Conservation (phyloP, 2,888 invertebrate species). For the Polylopha cassiicola region DNA sequence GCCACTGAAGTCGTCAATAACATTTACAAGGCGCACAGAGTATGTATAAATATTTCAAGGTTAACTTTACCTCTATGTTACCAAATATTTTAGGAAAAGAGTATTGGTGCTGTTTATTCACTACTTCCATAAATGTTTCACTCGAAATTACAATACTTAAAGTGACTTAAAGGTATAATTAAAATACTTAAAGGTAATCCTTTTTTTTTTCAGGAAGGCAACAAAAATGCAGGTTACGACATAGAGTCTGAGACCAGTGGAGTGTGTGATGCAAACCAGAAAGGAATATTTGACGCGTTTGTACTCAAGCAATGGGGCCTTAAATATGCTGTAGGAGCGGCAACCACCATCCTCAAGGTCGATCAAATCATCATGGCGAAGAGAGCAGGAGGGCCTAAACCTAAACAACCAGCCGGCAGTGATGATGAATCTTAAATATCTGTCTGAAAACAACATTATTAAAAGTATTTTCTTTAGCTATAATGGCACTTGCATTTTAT, state of each 20-base stretch:
- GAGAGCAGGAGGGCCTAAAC: conserved; percentile 96
- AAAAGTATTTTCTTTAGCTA: conserved; percentile 26
- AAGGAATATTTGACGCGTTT: conserved; percentile 89
- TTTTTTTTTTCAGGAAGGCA: conserved; percentile 78
- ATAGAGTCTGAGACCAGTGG: conserved; percentile 86
- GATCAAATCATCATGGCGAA: conserved; percentile 99
- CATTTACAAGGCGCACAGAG: conserved; percentile 94
- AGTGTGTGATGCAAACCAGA: conserved; percentile 85
- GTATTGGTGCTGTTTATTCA: no score
- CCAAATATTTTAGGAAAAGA: no score
- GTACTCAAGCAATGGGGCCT: conserved; percentile 94
- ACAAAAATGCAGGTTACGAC: conserved; percentile 89
- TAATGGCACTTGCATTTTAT: conserved; percentile 20
- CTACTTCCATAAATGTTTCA: no score
- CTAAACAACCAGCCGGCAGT: conserved; percentile 80
- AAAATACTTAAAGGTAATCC: no score
- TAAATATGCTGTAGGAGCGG: conserved; percentile 96
- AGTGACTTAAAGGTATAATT: no score
- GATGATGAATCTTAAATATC: conserved; percentile 83
- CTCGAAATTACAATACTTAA: no score
- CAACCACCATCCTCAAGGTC: conserved; percentile 93
- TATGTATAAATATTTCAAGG: conserved; percentile 34
- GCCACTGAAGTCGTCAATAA: conserved; percentile 91
- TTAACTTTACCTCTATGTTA: no score
- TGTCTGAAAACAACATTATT: conserved; percentile 1